Conservation (phyloP, 92 coral and sea anemone genomes). For the Heliopora coerulea region DNA sequence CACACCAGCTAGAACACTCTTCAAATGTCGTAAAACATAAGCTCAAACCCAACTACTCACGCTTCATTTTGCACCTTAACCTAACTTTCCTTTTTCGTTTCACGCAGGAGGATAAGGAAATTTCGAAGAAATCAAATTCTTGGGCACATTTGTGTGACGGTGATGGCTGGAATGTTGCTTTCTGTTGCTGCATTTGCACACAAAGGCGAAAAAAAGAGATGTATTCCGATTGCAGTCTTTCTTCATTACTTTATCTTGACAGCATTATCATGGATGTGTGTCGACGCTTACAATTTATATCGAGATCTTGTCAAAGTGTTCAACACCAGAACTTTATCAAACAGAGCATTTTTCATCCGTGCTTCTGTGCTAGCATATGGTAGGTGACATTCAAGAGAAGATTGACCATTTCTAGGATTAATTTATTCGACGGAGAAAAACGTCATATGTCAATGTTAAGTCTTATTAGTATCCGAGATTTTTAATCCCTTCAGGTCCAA, state of each 20-base stretch:
- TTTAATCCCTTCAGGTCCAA: too few relatives aligned
- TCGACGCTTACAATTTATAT: conserved; percentile 88
- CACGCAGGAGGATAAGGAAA: neutral
- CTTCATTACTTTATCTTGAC: conserved; percentile 85
- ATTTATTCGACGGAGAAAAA: too few relatives aligned
- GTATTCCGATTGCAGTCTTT: conserved; percentile 66
- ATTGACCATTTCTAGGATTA: too few relatives aligned
- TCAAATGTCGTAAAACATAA: too few relatives aligned
- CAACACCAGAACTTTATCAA: conserved; percentile 71
- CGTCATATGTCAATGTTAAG: too few relatives aligned
- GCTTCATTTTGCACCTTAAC: too few relatives aligned
- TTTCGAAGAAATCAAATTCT: conserved; percentile 68
- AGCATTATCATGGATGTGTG: conserved; percentile 85
- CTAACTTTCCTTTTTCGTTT: neutral
- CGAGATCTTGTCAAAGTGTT: conserved; percentile 97
- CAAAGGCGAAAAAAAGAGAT: conserved; percentile 47
- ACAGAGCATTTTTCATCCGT: conserved; percentile 81
- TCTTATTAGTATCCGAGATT: too few relatives aligned
- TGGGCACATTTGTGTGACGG: conserved; percentile 68
- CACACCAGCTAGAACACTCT: too few relatives aligned
- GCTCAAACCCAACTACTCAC: too few relatives aligned
- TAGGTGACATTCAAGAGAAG: conserved; percentile 48
- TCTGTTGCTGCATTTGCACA: conserved; percentile 67
- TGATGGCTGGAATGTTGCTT: conserved; percentile 67
- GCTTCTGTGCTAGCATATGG: conserved; percentile 88